These are phyloP conservation scores for Orbicella faveolata DNA, from an alignment of 64 coral and sea anemone genomes.

Conservation along the genomic window DNA sequence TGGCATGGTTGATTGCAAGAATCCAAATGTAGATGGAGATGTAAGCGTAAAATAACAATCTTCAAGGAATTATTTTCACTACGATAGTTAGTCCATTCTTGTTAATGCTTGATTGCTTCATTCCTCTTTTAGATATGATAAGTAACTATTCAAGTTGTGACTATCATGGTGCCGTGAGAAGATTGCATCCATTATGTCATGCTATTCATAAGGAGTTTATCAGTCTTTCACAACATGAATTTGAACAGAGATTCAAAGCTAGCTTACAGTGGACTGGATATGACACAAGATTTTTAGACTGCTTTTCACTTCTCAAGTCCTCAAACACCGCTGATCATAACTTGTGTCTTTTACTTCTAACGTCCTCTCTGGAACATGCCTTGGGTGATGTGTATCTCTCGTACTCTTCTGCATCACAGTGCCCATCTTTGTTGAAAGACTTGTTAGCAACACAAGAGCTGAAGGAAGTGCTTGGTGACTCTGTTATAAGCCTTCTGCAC, in stretches of 20 bases:
- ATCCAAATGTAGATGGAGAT: too few species aligned
- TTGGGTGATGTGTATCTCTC: constrained; percentile 81
- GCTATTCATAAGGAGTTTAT: constrained; percentile 50
- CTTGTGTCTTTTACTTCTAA: constrained; percentile 64
- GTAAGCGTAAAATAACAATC: too few species aligned
- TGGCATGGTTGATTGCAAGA: not conserved
- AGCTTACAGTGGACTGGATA: constrained; percentile 68
- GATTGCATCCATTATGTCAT: constrained; percentile 44
- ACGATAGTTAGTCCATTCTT: too few species aligned
- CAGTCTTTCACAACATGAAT: constrained; percentile 34
- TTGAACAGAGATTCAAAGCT: constrained; percentile 47
- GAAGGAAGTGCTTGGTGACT: constrained; percentile 48
- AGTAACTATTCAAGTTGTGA: constrained; percentile 6
- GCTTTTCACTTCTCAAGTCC: constrained; percentile 63
- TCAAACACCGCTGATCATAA: constrained; percentile 36
- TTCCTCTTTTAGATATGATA: constrained; percentile 6
- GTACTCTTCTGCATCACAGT: constrained; percentile 21
- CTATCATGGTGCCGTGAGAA: constrained; percentile 46
- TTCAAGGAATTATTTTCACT: too few species aligned
- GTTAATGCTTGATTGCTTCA: too few species aligned
- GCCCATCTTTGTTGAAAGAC: constrained; percentile 78
- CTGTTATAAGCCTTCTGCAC: constrained; percentile 48
- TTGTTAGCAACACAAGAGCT: constrained; percentile 63
- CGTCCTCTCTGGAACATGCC: constrained; percentile 71
- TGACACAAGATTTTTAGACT: constrained; percentile 44